Evolutionary conservation across 2,888 invertebrate genomes (phyloP), one percentile per base, ranked within the genome.

Genomic region (Dastarcus helophoroides): DNA sequence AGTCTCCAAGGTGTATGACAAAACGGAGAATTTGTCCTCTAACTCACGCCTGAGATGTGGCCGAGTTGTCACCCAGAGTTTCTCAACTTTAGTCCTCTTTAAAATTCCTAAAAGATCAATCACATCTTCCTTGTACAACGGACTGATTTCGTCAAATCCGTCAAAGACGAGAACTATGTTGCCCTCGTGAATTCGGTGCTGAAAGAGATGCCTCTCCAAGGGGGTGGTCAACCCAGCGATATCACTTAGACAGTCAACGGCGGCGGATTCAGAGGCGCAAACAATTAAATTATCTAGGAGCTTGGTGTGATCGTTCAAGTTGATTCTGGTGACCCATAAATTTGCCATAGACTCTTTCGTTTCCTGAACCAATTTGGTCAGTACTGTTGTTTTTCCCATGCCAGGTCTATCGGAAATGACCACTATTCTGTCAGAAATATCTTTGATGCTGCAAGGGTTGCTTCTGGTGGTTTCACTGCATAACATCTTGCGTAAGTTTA

Each of bases 61-160:
- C 6, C 19, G 19, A 7, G 19, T 19, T 7, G 19, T 19, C 8
- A 19, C 19, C 19, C 19, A 19, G 6, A 19, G 8, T n/a, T 19
- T 19, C 8, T 19, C 19, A 6, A 19, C 19, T 19, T 19, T 19
- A n/a, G 19, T 19, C 6, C 8, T 19, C 8, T n/a, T 19, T 19
- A 19, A 19, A 19, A 19, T 19, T 19, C 8, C 7, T n/a, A 19
- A n/a, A 7, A 19, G 8, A 7, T 19, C 7, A n/a, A 19, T 19
- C 7, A 19, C 19, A 7, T 19, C 8, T 6, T 7, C 8, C 19
- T 19, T 19, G 19, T 19, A 19, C 8, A 19, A 19, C 6, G 19
- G 8, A 19, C 19, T 19, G 7, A 19, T n/a, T n/a, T 19, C 19
- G 8, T 19, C 19, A n/a, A 19, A 19, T 19, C 19, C 19, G 19